Base-by-base conservation (phyloP, 2,888 invertebrate species). In the Amaurobius ferox region DNA sequence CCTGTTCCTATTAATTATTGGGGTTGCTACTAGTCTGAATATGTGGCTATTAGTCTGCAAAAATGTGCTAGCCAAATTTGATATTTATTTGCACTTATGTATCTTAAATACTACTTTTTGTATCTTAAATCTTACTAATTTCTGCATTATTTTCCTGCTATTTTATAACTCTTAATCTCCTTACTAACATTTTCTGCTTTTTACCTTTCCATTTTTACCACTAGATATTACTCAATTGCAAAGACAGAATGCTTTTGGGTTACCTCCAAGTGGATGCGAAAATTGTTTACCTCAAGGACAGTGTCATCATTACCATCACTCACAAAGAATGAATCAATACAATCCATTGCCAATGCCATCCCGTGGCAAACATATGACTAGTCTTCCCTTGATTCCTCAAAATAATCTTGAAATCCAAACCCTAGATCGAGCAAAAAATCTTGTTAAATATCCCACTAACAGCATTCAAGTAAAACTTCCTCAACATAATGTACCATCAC, bases 261-360 rank as follows among this genome's bases (percentile, higher is more conserved):
- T 44, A 1, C 77, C 74, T 30, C 81, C 86, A 29, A 79, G 79
- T 86, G 86, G 86, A 76, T 79, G 86, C 64, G 86, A 79, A 55
- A 79, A 29, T 32, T n/a, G 64, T 71, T n/a, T 32, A 16, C 23
- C 77, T 26, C 48, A 76, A 28, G 16, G 23, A 40, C 19, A 64
- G 6, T n/a, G n/a, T n/a, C 26, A 44, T 19, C 16, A 62, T 6
- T 19, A 35, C 30, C 16, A 39, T 23, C 30, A 55, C 6, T 35
- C 70, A 0, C 32, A 40, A 2, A 28, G 40, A 40, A 23, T 55
- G 19, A 55, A 23, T 55, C 55, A 23, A 6, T 55, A 23, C 23
- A 55, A 23, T 23, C 55, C 7, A 23, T 55, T 55, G 23, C 23
- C 68, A 16, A 19, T 40, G 9, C 23, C 28, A 26, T 16, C 23